A percentile compares a stretch with the other conserved stretches of the same genome.
These are phyloP conservation scores for Sturmia bella DNA, from an alignment of 2,888 invertebrate species.

Conservation along the genomic window DNA sequence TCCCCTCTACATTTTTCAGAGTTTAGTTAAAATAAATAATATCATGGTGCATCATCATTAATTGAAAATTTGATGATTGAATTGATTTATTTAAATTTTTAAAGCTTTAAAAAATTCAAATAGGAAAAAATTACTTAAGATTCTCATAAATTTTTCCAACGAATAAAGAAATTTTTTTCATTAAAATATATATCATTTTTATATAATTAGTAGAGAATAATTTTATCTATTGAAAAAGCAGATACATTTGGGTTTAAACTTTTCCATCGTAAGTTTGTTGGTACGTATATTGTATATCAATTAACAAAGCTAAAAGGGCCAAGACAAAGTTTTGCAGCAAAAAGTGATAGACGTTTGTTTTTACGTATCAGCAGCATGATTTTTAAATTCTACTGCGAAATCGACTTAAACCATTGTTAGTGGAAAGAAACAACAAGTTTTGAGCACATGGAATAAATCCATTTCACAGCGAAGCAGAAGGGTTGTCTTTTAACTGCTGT, in stretches of 20 bases:
- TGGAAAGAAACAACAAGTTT: too few relatives aligned
- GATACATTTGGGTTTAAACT: constrained; percentile 43
- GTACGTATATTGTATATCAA: background rate
- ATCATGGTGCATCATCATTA: too few relatives aligned
- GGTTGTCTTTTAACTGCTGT: too few relatives aligned
- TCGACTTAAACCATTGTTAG: too few relatives aligned
- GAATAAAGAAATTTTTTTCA: background rate
- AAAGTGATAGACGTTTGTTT: constrained; percentile 58
- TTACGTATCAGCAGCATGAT: too few relatives aligned
- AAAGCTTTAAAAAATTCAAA: background rate
- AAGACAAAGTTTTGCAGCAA: constrained; percentile 9
- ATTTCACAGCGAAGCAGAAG: too few relatives aligned
- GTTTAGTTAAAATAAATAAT: too few relatives aligned
- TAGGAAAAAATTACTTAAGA: background rate
- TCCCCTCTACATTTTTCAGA: too few relatives aligned
- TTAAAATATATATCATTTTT: constrained; percentile 1
- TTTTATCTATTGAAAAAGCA: constrained; percentile 54
- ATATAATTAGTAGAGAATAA: background rate
- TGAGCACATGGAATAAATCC: too few relatives aligned
- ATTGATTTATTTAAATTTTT: too few relatives aligned
- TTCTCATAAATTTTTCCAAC: background rate
- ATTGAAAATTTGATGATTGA: too few relatives aligned
- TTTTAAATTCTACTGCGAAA: too few relatives aligned
- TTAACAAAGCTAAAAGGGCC: constrained; percentile 34
- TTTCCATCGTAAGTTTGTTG: constrained; percentile 3